A percentile compares a stretch with the other conserved stretches of the same genome.
phyloP scores from a whole-genome alignment of 2,888 invertebrate genomes.

The Camptogramma bilineatum region DNA sequence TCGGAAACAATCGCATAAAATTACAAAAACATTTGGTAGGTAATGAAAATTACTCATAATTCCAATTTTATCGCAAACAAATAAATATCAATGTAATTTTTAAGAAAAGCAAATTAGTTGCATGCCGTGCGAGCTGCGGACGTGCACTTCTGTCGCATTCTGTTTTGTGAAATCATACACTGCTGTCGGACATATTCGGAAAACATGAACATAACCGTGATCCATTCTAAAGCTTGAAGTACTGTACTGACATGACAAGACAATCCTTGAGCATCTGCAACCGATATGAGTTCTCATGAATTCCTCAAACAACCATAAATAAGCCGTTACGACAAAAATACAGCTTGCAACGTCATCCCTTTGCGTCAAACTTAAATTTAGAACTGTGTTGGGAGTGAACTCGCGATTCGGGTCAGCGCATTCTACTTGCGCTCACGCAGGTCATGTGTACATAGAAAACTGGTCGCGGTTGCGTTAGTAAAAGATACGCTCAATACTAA shows the following conservation, averaged over 20 bases:
- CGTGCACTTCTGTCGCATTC: no score
- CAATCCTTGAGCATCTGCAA: constrained; percentile 7
- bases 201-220: no score
- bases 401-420: constrained; percentile 69
- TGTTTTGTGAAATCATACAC: no score
- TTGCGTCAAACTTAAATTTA: constrained; percentile 69
- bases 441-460: constrained; percentile 16
- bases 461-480: neutral
- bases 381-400: constrained; percentile 58
- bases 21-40: no score
- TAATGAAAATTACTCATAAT: no score
- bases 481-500: neutral
- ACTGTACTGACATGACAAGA: neutral
- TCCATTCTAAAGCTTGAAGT: no score
- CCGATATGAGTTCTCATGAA: constrained; percentile 1
- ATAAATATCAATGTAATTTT: no score
- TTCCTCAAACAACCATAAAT: constrained; percentile 20
- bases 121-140: no score
- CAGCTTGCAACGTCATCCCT: constrained; percentile 61
- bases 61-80: no score
- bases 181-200: no score
- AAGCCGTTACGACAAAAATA: constrained; percentile 56
- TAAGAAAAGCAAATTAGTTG: no score
- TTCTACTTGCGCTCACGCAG: constrained; percentile 44
- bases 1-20: no score